These are phyloP conservation scores for Melanocharis versteri DNA, from an alignment of 2,113 vertebrate genomes.

Conservation along the genomic window DNA sequence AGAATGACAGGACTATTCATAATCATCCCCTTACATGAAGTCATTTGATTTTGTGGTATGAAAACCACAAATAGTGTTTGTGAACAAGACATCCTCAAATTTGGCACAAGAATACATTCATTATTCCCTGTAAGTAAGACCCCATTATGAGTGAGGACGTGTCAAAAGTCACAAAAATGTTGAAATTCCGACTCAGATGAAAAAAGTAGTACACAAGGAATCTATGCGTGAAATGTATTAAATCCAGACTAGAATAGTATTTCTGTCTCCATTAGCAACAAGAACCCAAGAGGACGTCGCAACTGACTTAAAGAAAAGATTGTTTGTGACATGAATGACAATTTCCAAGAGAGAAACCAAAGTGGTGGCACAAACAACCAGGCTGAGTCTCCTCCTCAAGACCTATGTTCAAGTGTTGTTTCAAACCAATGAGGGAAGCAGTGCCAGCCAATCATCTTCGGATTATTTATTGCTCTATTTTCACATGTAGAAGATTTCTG, in stretches of 20 bases:
- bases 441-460: neutral
- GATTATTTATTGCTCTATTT: neutral
- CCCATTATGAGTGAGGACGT: constrained; percentile 65
- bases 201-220: constrained; percentile 45
- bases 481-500: neutral
- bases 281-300: constrained; percentile 23
- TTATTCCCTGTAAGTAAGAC: constrained; percentile 37
- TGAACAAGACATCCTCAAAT: constrained; percentile 49
- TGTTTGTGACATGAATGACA: constrained; percentile 61
- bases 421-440: neutral
- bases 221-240: constrained; percentile 69
- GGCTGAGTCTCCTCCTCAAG: neutral
- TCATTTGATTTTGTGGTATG: constrained; percentile 28
- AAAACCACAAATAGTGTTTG: constrained; percentile 55
- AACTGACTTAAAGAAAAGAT: constrained; percentile 46
- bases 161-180: constrained; percentile 69
- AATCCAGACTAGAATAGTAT: constrained; percentile 69
- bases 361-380: constrained; percentile 1
- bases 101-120: constrained; percentile 3
- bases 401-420: neutral
- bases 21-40: neutral
- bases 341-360: constrained; percentile 44
- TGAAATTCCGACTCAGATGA: constrained; percentile 66
- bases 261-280: constrained; percentile 74
- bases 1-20: constrained; percentile 14